Percentiles rank a stretch among this genome's conserved stretches.
phyloP scores from a whole-genome alignment of 1,140 invertebrate species.

The Augochlora pura region DNA sequence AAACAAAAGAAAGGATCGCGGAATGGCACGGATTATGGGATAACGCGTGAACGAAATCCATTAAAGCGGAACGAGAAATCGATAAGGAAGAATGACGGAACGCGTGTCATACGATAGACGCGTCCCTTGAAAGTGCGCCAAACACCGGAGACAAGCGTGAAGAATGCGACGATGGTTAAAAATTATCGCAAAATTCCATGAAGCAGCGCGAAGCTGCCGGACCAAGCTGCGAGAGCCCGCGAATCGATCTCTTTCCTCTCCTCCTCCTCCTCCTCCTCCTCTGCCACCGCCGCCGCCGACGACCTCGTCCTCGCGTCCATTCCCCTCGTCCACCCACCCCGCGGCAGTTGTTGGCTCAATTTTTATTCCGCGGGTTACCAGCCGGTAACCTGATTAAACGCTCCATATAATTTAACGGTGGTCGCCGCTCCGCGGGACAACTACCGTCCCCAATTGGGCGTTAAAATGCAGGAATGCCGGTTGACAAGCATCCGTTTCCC shows the following conservation, averaged over 20 bases:
- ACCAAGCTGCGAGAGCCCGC: background rate
- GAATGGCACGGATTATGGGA: slow-evolving; percentile 12
- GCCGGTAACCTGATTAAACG: slow-evolving; percentile 50
- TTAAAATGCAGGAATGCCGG: slow-evolving; percentile 35
- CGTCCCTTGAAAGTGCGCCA: background rate
- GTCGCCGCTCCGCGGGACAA: slow-evolving; percentile 36
- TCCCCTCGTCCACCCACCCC: background rate
- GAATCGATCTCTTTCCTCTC: slow-evolving; percentile 32
- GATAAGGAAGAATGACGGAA: background rate
- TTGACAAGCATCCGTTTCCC: slow-evolving; percentile 19
- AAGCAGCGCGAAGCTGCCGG: background rate
- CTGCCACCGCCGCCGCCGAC: no score
- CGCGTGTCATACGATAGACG: background rate
- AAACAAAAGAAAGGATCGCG: no score
- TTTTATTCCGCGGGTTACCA: slow-evolving; percentile 42
- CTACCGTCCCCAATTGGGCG: slow-evolving; percentile 19
- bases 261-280: no score
- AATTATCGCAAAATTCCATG: slow-evolving; percentile 18
- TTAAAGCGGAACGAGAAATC: slow-evolving; percentile 14
- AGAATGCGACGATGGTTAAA: slow-evolving; percentile 14
- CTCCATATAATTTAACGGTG: slow-evolving; percentile 47
- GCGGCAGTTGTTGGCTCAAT: slow-evolving; percentile 22
- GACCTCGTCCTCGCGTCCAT: no score
- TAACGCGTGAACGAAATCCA: slow-evolving; percentile 20
- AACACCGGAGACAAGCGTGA: no score